These are phyloP conservation scores for Brachionus paranguensis DNA, from an alignment of 1,140 invertebrate genomes.

Conservation along the genomic window DNA sequence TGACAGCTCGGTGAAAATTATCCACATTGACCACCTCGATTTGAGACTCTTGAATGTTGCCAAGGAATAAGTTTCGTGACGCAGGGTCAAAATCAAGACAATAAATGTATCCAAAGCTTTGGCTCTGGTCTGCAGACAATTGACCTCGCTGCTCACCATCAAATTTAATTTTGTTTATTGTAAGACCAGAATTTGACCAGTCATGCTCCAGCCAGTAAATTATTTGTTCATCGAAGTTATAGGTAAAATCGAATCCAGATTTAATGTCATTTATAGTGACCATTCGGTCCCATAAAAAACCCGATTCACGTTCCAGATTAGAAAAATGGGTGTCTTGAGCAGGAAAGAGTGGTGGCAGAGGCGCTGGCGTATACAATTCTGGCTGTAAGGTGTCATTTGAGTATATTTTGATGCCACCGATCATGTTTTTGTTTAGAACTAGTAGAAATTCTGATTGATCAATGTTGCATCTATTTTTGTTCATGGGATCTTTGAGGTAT, in stretches of 20 bases:
- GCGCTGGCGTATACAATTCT: background rate
- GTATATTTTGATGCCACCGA: background rate
- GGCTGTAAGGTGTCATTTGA: background rate
- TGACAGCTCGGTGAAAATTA: slow-evolving; percentile 48
- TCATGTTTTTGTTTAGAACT: background rate
- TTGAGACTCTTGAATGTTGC: slow-evolving; percentile 80
- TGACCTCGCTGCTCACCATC: slow-evolving; percentile 78
- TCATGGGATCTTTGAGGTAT: background rate
- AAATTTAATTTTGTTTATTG: slow-evolving; percentile 74
- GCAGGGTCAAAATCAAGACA: slow-evolving; percentile 92
- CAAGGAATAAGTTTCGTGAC: slow-evolving; percentile 85
- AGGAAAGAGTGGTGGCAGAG: no score
- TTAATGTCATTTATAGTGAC: background rate
- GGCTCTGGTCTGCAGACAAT: slow-evolving; percentile 64
- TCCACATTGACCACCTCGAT: slow-evolving; percentile 73
- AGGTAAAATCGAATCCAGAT: slow-evolving; percentile 15
- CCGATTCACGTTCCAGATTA: background rate
- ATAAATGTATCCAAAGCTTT: slow-evolving; percentile 81
- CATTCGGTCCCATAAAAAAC: slow-evolving; percentile 53
- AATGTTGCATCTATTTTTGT: slow-evolving; percentile 7
- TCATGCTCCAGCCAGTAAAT: slow-evolving; percentile 23
- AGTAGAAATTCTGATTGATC: slow-evolving; percentile 21
- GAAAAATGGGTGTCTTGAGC: background rate
- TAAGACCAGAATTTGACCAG: slow-evolving; percentile 51
- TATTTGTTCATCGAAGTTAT: background rate